Base-by-base conservation (phyloP, 2,113 vertebrate genomes). In the Corythoichthys intestinalis region DNA sequence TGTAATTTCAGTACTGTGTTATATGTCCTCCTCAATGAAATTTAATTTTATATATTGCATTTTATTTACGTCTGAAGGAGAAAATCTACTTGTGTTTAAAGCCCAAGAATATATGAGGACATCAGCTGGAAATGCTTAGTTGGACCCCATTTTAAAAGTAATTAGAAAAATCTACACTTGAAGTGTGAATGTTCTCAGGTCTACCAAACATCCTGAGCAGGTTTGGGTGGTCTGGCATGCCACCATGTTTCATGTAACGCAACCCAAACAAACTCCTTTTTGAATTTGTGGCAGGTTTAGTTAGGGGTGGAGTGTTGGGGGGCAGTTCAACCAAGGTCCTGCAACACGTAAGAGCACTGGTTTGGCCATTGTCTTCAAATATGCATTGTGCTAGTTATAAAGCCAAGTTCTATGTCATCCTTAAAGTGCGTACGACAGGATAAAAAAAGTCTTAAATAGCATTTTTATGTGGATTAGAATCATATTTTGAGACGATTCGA, bases 201-300 rank as follows among this genome's bases (percentile, higher is more conserved):
- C 49, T 71, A 59, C 69, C 79, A 78, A 73, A 70, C 50, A 58
- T 72, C 65, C 72, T 68, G 75, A 72, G 59, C 3, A 44, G 59
- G 14, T 44, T 46, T 62, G 60, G 39, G 68, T 76, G 72, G 66
- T 78, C 76, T 74, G 72, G 70, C 71, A 68, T 66, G 41, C 48
- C 65, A 67, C 65, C 77, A 75, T 60, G 65, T 76, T 70, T 62
- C 69, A 78, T 65, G 58, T 62, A 62, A 76, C 58, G 59, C 49
- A 64, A 50, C 37, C 44, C 46, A 44, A 58, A 65, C 57, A 63
- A 49, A 67, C 57, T 70, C 68, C 72, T 81, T 78, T 72, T 73
- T 13, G 54, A 39, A 77, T 75, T 69, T 76, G 46, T 54, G 68
- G 14, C 11, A 60, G 12, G 14, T 38, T 39, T 38, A 28, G 20